Evolutionary conservation across 23 tunicate species (phyloP), one percentile per base, ranked within the genome.

Genomic region (Phallusia fumigata): DNA sequence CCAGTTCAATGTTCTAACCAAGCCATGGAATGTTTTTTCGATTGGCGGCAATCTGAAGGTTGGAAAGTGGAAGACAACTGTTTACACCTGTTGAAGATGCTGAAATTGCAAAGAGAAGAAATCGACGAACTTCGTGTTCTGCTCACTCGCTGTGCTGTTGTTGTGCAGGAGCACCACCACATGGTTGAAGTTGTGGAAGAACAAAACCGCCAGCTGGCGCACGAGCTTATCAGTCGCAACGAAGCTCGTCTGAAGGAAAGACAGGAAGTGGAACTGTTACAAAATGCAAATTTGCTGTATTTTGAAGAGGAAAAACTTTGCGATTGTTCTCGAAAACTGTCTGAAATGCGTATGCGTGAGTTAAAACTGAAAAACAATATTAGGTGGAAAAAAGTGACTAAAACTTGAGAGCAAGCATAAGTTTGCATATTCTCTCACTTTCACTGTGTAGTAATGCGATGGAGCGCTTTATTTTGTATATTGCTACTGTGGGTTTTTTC

Each of bases 51-150:
- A 21, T 11, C 1, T 58, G 69, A 8, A 58, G 2, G 28, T 1
- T 58, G 11, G 69, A 24, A 22, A 24, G 8, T 6, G 8, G 69
- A 58, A 3, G 69, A 58, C 8, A 58, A 58, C 16, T 24, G 13
- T 58, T 16, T 6, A 58, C 26, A 8, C 1, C 11, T 58, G 28
- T 58, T 22, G 69, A 16, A 58, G 16, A 24, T 58, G 26, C 28
- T 21, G 28, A 58, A 58, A 58, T 3, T 11, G 16, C 26, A 58
- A 5, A 58, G 69, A 58, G 69, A 58, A 24, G 69, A 58, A 58
- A 58, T 58, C 69, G 69, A 58, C 69, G 69, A 58, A 58, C 69
- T 58, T 58, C 69, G 69, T 21, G 69, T 58, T 24, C 69, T 21
- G 69, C 69, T 58, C 28, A 24, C 69, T 21, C 69, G 69, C 28